A percentile compares a stretch with the other conserved stretches of the same genome.
phyloP scores from a whole-genome alignment of 2,888 invertebrate genomes.

The Yponomeuta cagnagella region DNA sequence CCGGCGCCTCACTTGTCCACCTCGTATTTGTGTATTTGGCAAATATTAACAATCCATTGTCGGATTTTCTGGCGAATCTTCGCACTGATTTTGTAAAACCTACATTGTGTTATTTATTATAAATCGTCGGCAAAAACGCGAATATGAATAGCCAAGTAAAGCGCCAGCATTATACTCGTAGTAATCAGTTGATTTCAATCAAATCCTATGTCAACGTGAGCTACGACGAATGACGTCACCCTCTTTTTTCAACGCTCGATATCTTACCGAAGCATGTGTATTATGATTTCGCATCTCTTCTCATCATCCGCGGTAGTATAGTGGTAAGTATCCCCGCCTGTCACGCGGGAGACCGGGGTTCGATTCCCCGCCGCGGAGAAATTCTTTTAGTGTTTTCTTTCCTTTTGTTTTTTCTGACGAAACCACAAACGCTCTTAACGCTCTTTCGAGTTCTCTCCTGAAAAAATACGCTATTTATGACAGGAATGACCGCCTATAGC shows the following conservation, averaged over 20 bases:
- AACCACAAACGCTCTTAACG: background rate
- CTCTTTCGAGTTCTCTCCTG: background rate
- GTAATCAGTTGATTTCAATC: too few species aligned
- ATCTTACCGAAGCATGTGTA: background rate
- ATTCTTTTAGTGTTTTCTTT: slow-evolving; percentile 11
- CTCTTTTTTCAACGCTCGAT: background rate
- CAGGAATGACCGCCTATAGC: background rate
- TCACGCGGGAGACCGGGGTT: slow-evolving; percentile 77
- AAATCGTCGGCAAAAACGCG: too few species aligned
- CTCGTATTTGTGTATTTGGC: too few species aligned
- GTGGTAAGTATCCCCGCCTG: slow-evolving; percentile 77
- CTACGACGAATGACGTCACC: background rate
- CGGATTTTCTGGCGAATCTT: too few species aligned
- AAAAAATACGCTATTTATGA: background rate
- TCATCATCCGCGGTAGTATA: slow-evolving; percentile 59
- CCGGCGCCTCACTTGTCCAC: too few species aligned
- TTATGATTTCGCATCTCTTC: background rate
- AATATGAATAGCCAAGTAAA: too few species aligned
- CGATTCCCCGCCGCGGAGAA: slow-evolving; percentile 25
- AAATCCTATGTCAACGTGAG: too few species aligned
- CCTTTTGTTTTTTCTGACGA: background rate
- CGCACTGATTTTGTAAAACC: too few species aligned
- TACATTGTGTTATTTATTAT: too few species aligned
- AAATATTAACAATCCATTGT: too few species aligned
- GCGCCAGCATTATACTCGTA: too few species aligned